Conservation (phyloP, 2,113 vertebrate species). For the Eurystomus gularis region DNA sequence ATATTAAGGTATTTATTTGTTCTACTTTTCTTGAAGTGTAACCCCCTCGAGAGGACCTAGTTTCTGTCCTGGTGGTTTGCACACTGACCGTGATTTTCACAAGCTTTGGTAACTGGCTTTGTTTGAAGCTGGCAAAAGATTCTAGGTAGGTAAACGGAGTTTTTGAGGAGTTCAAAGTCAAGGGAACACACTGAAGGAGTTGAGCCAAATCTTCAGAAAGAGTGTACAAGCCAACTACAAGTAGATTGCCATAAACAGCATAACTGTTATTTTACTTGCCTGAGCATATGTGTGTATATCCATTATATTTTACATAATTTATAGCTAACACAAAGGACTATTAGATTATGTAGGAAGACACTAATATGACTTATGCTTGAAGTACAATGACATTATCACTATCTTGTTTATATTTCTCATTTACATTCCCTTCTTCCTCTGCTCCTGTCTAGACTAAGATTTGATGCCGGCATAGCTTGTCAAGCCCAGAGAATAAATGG, state of each 20-base stretch:
- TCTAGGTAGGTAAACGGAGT: not conserved
- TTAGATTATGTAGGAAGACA: not conserved
- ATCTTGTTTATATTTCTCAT: not conserved
- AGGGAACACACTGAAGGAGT: not conserved
- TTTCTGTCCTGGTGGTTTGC: not conserved
- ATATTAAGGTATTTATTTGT: not conserved
- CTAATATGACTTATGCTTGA: not conserved
- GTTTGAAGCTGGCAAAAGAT: not conserved
- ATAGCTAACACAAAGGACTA: not conserved
- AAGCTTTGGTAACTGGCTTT: not conserved
- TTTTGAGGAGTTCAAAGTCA: not conserved
- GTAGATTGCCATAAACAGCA: not conserved
- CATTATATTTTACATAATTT: not conserved
- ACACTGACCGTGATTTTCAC: not conserved
- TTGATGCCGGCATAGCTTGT: not conserved
- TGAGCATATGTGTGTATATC: not conserved
- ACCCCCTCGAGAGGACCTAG: not conserved
- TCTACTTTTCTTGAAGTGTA: not conserved
- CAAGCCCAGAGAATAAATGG: not conserved
- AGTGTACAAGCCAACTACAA: not conserved
- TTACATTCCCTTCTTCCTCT: not conserved
- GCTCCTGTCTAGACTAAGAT: not conserved
- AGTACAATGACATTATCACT: not conserved
- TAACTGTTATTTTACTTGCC: not conserved
- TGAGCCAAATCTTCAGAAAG: not conserved